Conservation (phyloP, 2,888 invertebrate genomes). For the Amphipoea lucens region DNA sequence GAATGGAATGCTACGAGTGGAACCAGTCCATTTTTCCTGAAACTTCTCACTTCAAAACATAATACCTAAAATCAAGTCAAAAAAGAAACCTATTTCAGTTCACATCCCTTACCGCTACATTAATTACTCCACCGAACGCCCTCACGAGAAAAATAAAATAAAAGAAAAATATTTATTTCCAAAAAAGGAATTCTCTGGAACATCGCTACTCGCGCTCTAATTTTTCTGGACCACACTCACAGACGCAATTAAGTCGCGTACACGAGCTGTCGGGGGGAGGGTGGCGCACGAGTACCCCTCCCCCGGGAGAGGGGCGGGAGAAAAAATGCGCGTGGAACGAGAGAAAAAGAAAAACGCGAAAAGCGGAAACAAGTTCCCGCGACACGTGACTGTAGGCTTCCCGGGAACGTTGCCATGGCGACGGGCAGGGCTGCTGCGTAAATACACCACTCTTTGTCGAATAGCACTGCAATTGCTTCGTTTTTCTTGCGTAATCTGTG, state of each 20-base stretch:
- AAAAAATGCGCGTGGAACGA: conserved; percentile 86
- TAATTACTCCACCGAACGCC: conserved; percentile 16
- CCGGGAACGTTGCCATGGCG: conserved; percentile 86
- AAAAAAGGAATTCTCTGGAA: conserved; percentile 74
- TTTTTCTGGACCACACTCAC: conserved; percentile 90
- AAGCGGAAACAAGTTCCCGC: conserved; percentile 87
- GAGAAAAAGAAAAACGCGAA: conserved; percentile 88
- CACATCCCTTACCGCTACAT: conserved; percentile 11
- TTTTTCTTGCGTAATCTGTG: conserved; percentile 45
- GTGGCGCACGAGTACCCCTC: conserved; percentile 71
- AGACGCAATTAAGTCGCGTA: conserved; percentile 90
- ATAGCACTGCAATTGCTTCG: conserved; percentile 53
- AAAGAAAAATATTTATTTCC: conserved; percentile 27
- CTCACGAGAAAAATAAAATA: conserved; percentile 7
- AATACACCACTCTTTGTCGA: conserved; percentile 41
- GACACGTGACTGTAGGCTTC: conserved; percentile 90
- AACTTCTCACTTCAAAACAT: neutral
- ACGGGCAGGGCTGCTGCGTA: conserved; percentile 77
- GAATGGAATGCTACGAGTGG: conserved; percentile 10
- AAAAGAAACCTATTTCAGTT: conserved; percentile 1
- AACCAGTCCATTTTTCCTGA: conserved; percentile 19
- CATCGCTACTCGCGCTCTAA: conserved; percentile 83
- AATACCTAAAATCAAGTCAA: conserved; percentile 7
- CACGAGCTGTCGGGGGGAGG: conserved; percentile 83
- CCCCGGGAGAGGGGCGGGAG: conserved; percentile 70